phyloP scores from a whole-genome alignment of 1,140 invertebrate genomes.

The Centruroides vittatus region DNA sequence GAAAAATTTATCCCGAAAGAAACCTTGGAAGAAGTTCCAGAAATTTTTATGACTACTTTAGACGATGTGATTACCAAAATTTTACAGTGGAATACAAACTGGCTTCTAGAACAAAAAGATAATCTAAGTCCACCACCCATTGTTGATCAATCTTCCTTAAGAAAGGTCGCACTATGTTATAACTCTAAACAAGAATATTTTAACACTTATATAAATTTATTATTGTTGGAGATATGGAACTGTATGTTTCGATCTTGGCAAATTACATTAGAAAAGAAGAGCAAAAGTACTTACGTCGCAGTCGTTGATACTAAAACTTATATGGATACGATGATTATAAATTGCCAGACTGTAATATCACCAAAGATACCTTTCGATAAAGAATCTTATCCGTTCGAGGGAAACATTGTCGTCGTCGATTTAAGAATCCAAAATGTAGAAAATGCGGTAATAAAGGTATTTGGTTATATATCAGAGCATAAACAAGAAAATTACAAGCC shows the following conservation, averaged over 20 bases:
- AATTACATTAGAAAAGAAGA: neutral
- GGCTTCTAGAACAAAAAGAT: conserved; percentile 6
- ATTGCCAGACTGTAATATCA: neutral
- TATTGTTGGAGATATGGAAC: conserved; percentile 10
- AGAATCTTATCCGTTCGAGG: conserved; percentile 4
- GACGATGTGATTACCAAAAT: conserved; percentile 4
- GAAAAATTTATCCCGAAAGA: too few species aligned
- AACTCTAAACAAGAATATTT: conserved; percentile 3
- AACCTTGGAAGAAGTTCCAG: too few species aligned
- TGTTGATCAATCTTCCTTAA: neutral
- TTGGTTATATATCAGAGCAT: conserved; percentile 4
- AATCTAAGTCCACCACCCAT: conserved; percentile 6
- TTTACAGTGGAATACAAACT: conserved; percentile 10
- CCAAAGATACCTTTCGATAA: neutral
- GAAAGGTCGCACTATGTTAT: conserved; percentile 1
- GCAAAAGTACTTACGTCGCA: neutral
- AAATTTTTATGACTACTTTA: neutral
- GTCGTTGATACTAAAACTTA: neutral
- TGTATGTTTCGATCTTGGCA: conserved; percentile 11
- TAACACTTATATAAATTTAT: conserved; percentile 7
- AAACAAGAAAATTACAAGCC: neutral
- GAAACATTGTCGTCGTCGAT: conserved; percentile 3
- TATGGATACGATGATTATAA: neutral
- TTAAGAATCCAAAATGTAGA: conserved; percentile 2
- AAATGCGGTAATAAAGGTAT: conserved; percentile 5